Conservation (phyloP, 1,140 invertebrate genomes). For the Pseudomyrmex concolor region DNA sequence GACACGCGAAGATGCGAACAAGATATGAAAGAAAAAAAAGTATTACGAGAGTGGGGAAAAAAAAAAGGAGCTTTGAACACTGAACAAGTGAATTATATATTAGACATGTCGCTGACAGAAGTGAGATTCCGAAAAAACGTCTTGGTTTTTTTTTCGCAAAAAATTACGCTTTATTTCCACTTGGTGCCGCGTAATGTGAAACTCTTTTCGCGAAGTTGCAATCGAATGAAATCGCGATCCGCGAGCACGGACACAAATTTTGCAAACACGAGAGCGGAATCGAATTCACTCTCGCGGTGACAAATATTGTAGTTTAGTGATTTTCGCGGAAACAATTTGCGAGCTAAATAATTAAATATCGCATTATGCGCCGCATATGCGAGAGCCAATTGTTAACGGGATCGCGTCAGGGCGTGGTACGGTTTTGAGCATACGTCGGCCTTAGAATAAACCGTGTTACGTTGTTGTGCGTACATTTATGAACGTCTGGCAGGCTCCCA, state of each 20-base stretch:
- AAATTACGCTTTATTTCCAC: too few species aligned
- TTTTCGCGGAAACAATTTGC: not conserved
- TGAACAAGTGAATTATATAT: conserved; percentile 57
- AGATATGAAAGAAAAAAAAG: conserved; percentile 20
- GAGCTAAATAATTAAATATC: not conserved
- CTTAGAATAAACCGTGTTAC: conserved; percentile 71
- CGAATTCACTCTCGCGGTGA: too few species aligned
- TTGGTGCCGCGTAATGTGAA: too few species aligned
- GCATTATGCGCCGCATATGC: conserved; percentile 33
- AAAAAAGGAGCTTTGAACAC: conserved; percentile 47
- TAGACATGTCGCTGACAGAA: conserved; percentile 54
- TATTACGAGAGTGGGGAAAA: conserved; percentile 11
- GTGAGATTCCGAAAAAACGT: conserved; percentile 48
- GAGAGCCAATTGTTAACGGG: conserved; percentile 22
- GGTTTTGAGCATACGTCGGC: conserved; percentile 49
- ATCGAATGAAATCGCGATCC: too few species aligned
- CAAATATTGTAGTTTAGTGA: too few species aligned
- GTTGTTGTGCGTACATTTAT: conserved; percentile 72
- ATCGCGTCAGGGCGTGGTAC: conserved; percentile 42
- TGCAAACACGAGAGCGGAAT: too few species aligned
- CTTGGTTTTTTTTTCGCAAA: too few species aligned
- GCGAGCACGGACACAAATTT: too few species aligned
- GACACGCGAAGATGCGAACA: conserved; percentile 41
- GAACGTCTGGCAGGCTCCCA: conserved; percentile 68
- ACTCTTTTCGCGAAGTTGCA: too few species aligned